Evolutionary conservation across 2,888 invertebrate species (phyloP).

Genomic region (Pomacea canaliculata): DNA sequence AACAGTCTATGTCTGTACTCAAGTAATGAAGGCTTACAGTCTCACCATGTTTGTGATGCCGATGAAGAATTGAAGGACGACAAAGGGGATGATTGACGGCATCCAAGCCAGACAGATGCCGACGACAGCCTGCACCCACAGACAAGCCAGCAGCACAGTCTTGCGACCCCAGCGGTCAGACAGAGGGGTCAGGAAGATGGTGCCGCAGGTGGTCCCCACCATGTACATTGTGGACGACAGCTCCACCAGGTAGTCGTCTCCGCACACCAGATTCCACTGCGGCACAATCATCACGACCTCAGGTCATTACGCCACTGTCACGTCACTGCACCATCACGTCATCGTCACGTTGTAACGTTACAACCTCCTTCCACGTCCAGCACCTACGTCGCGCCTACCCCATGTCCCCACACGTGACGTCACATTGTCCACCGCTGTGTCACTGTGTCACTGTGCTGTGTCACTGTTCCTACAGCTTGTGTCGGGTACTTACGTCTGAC

Average conservation of each 20-base stretch:
- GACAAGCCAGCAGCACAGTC: conserved; percentile 42
- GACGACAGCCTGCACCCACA: conserved; percentile 50
- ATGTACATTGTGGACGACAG: conserved; percentile 58
- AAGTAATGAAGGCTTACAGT: neutral
- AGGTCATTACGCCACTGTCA: no score
- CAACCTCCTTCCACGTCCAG: no score
- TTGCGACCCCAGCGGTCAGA: conserved; percentile 57
- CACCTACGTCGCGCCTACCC: no score
- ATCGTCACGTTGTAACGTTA: no score
- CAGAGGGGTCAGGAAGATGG: conserved; percentile 51
- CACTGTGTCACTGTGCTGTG: no score
- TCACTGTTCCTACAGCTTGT: no score
- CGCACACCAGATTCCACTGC: conserved; percentile 61
- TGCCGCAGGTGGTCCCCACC: conserved; percentile 53
- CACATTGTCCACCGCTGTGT: no score
- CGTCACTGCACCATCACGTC: no score
- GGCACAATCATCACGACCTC: neutral
- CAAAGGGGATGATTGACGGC: conserved; percentile 43
- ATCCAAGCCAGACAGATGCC: conserved; percentile 47
- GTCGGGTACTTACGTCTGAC: conserved; percentile 27
- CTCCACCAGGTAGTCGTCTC: conserved; percentile 48
- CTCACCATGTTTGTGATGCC: conserved; percentile 57
- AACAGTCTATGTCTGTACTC: no score
- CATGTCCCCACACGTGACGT: no score
- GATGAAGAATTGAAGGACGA: conserved; percentile 51